phyloP scores from a whole-genome alignment of 2,797 vertebrate species.

The Phalloptychus januarius region DNA sequence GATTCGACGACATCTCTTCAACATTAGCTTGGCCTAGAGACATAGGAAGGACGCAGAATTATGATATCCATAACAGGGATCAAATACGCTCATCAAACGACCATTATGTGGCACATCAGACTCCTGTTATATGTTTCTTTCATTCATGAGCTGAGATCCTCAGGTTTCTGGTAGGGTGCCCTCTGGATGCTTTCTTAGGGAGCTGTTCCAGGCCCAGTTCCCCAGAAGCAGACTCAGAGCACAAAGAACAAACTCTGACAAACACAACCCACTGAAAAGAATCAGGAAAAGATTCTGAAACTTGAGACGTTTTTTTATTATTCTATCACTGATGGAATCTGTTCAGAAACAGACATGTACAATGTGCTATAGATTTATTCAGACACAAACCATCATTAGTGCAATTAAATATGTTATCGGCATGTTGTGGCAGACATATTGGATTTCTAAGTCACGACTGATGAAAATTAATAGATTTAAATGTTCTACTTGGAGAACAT shows the following conservation, averaged over 20 bases:
- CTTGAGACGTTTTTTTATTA: not conserved
- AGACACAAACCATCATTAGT: not conserved
- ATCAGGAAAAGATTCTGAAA: not conserved
- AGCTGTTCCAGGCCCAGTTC: not conserved
- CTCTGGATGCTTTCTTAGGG: not conserved
- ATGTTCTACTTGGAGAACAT: not conserved
- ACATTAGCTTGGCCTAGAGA: too few species aligned
- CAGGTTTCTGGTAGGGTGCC: too few species aligned
- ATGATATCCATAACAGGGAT: too few species aligned
- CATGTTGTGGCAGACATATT: not conserved
- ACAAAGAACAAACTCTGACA: not conserved
- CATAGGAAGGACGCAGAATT: too few species aligned
- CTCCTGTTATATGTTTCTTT: too few species aligned
- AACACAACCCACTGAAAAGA: not conserved
- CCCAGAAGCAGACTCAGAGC: not conserved
- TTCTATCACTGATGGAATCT: not conserved
- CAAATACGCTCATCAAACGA: too few species aligned
- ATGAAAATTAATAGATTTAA: not conserved
- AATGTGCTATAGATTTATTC: not conserved
- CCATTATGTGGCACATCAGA: too few species aligned
- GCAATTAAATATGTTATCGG: not conserved
- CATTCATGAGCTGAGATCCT: not conserved
- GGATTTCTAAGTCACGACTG: not conserved
- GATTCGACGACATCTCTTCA: too few species aligned
- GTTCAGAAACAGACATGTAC: not conserved